Conservation (phyloP, 2,888 invertebrate genomes). For the Gymnocheta viridis region DNA sequence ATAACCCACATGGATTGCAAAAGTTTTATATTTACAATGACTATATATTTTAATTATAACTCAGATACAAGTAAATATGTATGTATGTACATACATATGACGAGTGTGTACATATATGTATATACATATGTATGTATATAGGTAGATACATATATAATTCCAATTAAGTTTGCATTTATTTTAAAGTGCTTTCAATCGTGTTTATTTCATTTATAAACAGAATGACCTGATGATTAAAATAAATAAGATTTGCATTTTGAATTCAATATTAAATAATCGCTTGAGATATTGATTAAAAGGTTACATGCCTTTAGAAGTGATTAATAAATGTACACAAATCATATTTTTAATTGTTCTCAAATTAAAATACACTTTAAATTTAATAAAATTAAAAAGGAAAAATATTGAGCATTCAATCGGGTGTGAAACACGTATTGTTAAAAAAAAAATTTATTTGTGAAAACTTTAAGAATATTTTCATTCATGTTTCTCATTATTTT, state of each 20-base stretch:
- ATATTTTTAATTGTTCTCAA: neutral
- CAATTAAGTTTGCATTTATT: neutral
- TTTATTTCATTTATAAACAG: neutral
- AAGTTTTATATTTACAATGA: neutral
- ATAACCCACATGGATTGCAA: neutral
- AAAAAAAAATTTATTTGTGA: too few species aligned
- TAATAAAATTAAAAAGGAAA: neutral
- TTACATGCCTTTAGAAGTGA: neutral
- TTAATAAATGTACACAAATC: neutral
- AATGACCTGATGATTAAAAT: neutral
- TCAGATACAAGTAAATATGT: too few species aligned
- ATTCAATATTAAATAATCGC: conserved; percentile 3
- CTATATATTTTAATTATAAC: neutral
- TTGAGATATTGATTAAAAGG: conserved; percentile 15
- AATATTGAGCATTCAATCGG: neutral
- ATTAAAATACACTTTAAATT: neutral
- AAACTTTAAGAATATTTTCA: neutral
- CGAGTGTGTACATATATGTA: too few species aligned
- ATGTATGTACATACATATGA: too few species aligned
- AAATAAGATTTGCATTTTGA: neutral
- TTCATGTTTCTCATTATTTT: too few species aligned
- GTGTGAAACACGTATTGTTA: neutral
- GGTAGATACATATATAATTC: too few species aligned
- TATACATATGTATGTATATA: too few species aligned
- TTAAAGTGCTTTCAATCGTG: conserved; percentile 13